Conservation (phyloP, 2,888 invertebrate species). For the Odontocolon sp. region DNA sequence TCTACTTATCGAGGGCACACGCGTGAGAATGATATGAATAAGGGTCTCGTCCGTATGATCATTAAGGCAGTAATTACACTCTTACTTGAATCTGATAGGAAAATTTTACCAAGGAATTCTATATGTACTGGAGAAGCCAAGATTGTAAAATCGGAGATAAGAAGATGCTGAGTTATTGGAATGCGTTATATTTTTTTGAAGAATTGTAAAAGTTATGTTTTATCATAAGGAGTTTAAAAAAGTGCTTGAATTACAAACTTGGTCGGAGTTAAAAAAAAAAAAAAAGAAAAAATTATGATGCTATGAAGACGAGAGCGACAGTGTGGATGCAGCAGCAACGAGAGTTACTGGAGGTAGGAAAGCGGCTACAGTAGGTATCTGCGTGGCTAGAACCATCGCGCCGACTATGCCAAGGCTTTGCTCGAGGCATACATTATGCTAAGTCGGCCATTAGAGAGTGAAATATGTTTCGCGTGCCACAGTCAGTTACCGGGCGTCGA, state of each 20-base stretch:
- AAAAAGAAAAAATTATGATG: neutral
- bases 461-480: slow-evolving; percentile 77
- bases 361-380: slow-evolving; percentile 43
- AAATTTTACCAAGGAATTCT: slow-evolving; percentile 22
- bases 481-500: slow-evolving; percentile 71
- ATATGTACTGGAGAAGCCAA: no score
- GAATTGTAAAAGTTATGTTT: no score
- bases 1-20: slow-evolving; percentile 57
- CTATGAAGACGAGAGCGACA: neutral
- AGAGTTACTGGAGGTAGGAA: slow-evolving; percentile 39
- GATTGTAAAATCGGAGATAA: no score
- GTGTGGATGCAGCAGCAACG: neutral
- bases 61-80: slow-evolving; percentile 21
- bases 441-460: slow-evolving; percentile 76
- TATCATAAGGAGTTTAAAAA: no score
- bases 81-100: slow-evolving; percentile 20
- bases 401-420: slow-evolving; percentile 59
- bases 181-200: no score
- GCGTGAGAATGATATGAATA: slow-evolving; percentile 47
- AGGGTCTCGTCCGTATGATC: neutral
- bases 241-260: no score
- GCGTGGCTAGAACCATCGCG: slow-evolving; percentile 25
- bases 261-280: neutral
- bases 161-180: no score
- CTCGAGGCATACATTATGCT: slow-evolving; percentile 75